These are phyloP conservation scores for Cyprinodon brontotheroides DNA, from an alignment of 2,113 vertebrate species.

Conservation along the genomic window DNA sequence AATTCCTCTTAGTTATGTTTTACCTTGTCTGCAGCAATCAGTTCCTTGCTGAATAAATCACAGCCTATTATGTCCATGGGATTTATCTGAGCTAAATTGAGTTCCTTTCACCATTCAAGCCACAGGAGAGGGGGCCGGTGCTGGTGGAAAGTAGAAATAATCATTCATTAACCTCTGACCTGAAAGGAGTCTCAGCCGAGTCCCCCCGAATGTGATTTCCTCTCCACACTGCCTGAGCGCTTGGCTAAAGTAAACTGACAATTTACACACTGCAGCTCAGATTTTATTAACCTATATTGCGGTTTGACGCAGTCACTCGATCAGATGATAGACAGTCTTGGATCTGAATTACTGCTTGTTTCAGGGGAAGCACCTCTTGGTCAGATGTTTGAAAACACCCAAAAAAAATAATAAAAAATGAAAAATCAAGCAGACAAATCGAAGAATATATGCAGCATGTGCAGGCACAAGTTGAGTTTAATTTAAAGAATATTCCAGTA, in stretches of 20 bases:
- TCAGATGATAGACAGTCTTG: slow-evolving; percentile 33
- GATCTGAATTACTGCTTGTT: slow-evolving; percentile 23
- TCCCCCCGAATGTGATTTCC: slow-evolving; percentile 51
- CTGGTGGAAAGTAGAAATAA: slow-evolving; percentile 78
- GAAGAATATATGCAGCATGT: slow-evolving; percentile 1
- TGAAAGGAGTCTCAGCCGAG: slow-evolving; percentile 67
- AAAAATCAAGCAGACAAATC: slow-evolving; percentile 14
- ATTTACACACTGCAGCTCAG: slow-evolving; percentile 55
- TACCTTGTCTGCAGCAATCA: slow-evolving; percentile 69
- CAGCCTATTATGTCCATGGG: slow-evolving; percentile 68
- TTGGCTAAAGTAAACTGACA: slow-evolving; percentile 58
- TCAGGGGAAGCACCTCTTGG: not conserved
- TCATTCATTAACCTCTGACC: slow-evolving; percentile 83
- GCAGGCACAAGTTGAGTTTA: slow-evolving; percentile 47
- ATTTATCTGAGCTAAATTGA: slow-evolving; percentile 73
- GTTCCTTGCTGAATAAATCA: slow-evolving; percentile 72
- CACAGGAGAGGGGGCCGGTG: slow-evolving; percentile 69
- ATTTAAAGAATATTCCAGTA: slow-evolving; percentile 56
- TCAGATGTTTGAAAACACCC: slow-evolving; percentile 19
- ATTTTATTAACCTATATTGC: slow-evolving; percentile 68
- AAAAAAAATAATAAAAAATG: not conserved
- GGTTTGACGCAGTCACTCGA: slow-evolving; percentile 53
- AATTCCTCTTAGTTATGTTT: slow-evolving; percentile 75
- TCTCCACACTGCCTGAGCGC: slow-evolving; percentile 28
- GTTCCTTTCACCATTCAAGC: slow-evolving; percentile 72